Base-by-base conservation (phyloP, 2,888 invertebrate species). In the Octonoba sinensis region DNA sequence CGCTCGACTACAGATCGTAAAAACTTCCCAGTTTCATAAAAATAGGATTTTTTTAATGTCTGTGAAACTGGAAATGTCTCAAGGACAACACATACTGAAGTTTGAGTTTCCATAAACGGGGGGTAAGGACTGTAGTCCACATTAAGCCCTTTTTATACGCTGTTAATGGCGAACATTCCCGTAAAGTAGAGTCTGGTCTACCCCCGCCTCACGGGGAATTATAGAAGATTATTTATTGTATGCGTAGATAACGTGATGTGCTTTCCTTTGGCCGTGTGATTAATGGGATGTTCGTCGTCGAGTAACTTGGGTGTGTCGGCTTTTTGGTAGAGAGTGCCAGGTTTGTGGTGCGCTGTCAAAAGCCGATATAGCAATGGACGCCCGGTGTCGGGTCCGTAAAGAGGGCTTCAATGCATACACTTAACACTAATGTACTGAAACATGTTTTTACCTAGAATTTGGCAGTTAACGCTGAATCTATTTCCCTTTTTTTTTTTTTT, bases 191-290 rank as follows among this genome's bases (percentile, higher is more conserved):
- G n/a, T n/a, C n/a, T n/a, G n/a, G 69, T 76, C 62, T 67, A 57
- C 72, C 70, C 54, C 60, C 64, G 20, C 69, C 36, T 15, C 56
- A 56, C 65, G 44, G 65, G 71, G 64, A 78, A 78, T 78, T 78
- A 78, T 78, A 56, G 78, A 72, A 72, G 78, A 79, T 79, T 79
- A 79, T 79, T 79, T 79, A 79, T 79, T 72, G 78, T 79, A 79
- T 79, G 72, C 66, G 57, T 44, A 79, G 78, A 79, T 79, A 79
- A 79, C 78, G 78, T 79, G 78, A 72, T 79, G 72, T 79, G 72
- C 60, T 66, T 79, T 78, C 72, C 78, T 78, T 72, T 47, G n/a
- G 72, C 65, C 36, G 12, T 67, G 71, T 79, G 78, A 79, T 79
- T 79, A 79, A 79, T 79, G 72, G 72, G 56, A 78, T 64, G 51